phyloP scores from a whole-genome alignment of 1,140 invertebrate genomes.

The Trichonephila clavata region DNA sequence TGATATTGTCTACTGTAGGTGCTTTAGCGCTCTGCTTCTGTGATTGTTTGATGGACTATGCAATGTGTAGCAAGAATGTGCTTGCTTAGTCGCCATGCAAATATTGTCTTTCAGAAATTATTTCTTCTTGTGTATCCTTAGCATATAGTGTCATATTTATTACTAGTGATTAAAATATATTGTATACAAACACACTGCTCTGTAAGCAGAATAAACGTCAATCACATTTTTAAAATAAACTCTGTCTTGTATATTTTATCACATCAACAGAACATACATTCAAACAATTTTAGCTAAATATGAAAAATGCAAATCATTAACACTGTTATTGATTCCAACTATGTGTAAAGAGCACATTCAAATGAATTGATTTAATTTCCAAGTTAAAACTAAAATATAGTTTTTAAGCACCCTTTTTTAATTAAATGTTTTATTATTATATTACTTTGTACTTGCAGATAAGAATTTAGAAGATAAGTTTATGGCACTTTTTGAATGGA shows the following conservation, averaged over 20 bases:
- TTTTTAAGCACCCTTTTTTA: no score
- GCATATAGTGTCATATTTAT: conserved; percentile 76
- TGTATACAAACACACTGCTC: conserved; percentile 76
- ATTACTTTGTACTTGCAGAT: no score
- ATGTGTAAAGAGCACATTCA: background rate
- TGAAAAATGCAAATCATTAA: no score
- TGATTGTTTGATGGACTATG: conserved; percentile 75
- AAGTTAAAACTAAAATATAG: no score
- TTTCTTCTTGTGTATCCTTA: conserved; percentile 76
- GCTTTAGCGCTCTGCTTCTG: conserved; percentile 76
- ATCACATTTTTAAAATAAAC: conserved; percentile 75
- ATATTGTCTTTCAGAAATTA: conserved; percentile 75
- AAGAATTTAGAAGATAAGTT: no score
- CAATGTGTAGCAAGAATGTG: conserved; percentile 75
- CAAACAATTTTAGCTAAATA: no score
- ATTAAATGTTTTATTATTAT: no score
- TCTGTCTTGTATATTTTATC: conserved; percentile 68
- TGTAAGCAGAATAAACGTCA: conserved; percentile 77
- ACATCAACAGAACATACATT: conserved; percentile 46
- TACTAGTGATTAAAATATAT: conserved; percentile 76
- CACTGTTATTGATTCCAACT: background rate
- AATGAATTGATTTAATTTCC: background rate
- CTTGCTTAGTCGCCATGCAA: conserved; percentile 76
- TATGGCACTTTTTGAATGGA: no score
- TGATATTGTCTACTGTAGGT: conserved; percentile 61